phyloP scores from a whole-genome alignment of 2,888 invertebrate genomes.

The Drosophila macrothrix region DNA sequence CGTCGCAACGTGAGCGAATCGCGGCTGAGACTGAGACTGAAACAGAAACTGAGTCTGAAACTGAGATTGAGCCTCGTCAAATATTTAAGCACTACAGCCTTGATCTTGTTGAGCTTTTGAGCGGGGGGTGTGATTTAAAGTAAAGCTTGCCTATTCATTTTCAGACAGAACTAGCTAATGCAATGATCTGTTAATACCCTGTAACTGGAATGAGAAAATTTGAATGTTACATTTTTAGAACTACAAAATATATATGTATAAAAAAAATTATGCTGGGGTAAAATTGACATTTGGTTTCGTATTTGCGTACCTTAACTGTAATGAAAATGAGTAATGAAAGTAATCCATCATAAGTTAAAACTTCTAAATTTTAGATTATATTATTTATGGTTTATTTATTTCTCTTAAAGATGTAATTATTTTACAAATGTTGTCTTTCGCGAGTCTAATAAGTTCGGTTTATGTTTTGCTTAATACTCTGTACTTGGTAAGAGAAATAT shows the following conservation, averaged over 20 bases:
- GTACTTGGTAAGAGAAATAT: neutral
- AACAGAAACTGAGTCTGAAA: conserved; percentile 9
- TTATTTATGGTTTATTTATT: neutral
- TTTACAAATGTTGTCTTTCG: neutral
- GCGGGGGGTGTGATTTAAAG: conserved; percentile 31
- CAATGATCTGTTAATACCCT: conserved; percentile 13
- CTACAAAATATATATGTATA: neutral
- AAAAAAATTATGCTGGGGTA: neutral
- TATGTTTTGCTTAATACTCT: neutral
- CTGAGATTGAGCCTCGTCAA: conserved; percentile 40
- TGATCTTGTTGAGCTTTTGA: conserved; percentile 70
- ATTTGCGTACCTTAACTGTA: neutral
- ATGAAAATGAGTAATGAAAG: neutral
- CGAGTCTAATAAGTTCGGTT: neutral
- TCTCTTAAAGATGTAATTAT: neutral
- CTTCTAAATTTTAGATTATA: neutral
- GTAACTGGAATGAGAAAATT: neutral
- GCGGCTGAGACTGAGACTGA: conserved; percentile 3
- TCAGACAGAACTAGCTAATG: neutral
- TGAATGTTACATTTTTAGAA: neutral
- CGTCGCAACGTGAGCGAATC: neutral
- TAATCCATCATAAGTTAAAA: neutral
- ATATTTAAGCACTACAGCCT: conserved; percentile 42
- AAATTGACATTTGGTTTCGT: neutral
- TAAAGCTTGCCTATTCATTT: conserved; percentile 32